Conservation (phyloP, 2,797 vertebrate genomes). For the Valencia hispanica region DNA sequence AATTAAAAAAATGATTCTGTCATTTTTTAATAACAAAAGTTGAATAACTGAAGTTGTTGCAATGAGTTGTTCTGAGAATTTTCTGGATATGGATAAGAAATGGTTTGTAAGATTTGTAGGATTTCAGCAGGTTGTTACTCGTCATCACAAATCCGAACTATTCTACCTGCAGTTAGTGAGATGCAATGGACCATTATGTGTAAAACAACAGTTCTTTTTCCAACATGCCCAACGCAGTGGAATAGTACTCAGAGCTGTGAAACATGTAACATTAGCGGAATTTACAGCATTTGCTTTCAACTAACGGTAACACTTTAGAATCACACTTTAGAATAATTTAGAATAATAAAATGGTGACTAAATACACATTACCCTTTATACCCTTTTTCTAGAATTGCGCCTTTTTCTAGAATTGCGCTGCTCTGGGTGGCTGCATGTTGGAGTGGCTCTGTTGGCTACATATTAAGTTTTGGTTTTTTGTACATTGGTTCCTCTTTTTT, state of each 20-base stretch:
- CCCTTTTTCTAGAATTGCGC: too few relatives aligned
- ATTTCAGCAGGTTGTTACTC: slow-evolving; percentile 62
- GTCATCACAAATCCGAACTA: slow-evolving; percentile 67
- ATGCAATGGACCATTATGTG: slow-evolving; percentile 83
- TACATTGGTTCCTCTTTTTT: too few relatives aligned
- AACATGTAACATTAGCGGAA: slow-evolving; percentile 69
- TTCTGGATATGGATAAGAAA: slow-evolving; percentile 47
- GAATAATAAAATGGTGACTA: too few relatives aligned
- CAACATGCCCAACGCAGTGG: slow-evolving; percentile 60
- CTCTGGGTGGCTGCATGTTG: too few relatives aligned
- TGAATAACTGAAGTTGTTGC: slow-evolving; percentile 28
- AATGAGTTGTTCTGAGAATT: slow-evolving; percentile 36
- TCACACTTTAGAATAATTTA: too few relatives aligned
- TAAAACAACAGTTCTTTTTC: slow-evolving; percentile 78
- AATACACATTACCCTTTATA: too few relatives aligned
- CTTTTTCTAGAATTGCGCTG: too few relatives aligned
- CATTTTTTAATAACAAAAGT: neutral
- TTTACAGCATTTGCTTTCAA: neutral
- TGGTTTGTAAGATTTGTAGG: slow-evolving; percentile 36
- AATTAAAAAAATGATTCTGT: neutral
- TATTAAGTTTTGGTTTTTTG: too few relatives aligned
- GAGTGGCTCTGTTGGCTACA: too few relatives aligned
- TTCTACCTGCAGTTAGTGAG: slow-evolving; percentile 73
- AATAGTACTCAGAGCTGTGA: slow-evolving; percentile 56
- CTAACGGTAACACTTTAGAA: too few relatives aligned